Conservation (phyloP, 2,113 vertebrate species). For the Cnemophilus loriae region DNA sequence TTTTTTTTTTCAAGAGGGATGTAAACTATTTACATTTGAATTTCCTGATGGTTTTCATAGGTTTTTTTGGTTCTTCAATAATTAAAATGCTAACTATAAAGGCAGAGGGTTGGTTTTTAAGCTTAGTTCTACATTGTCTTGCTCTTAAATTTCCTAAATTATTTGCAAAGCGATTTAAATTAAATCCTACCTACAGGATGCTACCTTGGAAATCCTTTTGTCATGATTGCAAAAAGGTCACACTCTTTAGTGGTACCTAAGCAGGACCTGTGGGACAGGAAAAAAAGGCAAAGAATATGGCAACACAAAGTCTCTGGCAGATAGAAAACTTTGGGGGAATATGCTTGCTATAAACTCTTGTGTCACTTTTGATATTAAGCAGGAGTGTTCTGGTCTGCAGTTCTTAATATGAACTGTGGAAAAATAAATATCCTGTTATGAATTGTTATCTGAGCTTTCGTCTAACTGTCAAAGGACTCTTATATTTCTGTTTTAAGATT, state of each 20-base stretch:
- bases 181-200: neutral
- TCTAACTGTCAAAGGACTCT: neutral
- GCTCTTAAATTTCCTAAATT: neutral
- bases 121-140: neutral
- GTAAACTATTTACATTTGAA: neutral
- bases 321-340: neutral
- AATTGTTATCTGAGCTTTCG: neutral
- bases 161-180: neutral
- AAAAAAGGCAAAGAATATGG: neutral
- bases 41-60: neutral
- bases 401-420: neutral
- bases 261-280: neutral
- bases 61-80: neutral
- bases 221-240: neutral
- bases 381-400: neutral
- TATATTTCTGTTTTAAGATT: neutral
- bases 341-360: neutral
- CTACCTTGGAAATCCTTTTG: neutral
- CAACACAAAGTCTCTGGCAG: neutral
- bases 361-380: neutral
- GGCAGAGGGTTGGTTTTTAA: neutral
- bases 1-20: neutral
- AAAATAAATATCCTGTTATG: constrained; percentile 5
- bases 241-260: neutral
- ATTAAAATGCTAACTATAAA: neutral